Evolutionary conservation across 2,888 invertebrate genomes (phyloP).

Genomic region (Cerastoderma edule): DNA sequence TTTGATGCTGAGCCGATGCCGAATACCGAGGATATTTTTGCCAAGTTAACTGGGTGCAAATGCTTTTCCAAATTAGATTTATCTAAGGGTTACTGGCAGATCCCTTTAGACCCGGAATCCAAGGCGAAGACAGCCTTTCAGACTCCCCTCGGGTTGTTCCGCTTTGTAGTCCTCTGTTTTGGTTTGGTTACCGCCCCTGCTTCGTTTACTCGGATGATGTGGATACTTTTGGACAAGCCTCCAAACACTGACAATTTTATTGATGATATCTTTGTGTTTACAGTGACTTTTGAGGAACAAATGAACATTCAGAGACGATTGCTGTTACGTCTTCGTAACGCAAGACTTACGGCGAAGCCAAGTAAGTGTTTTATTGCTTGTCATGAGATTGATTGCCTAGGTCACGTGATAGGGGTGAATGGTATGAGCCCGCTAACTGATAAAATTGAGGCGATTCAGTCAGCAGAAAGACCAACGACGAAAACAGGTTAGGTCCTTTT

Average conservation of each 20-base stretch:
- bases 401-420: conserved; percentile 36
- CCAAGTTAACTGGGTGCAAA: conserved; percentile 36
- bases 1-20: conserved; percentile 67
- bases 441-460: conserved; percentile 30
- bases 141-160: conserved; percentile 43
- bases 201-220: conserved; percentile 49
- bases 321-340: conserved; percentile 35
- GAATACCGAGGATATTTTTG: conserved; percentile 60
- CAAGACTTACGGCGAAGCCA: conserved; percentile 50
- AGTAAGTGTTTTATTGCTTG: conserved; percentile 36
- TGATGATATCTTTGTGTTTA: conserved; percentile 51
- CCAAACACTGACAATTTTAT: conserved; percentile 45
- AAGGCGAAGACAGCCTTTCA: conserved; percentile 53
- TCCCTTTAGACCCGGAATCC: conserved; percentile 35
- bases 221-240: conserved; percentile 43
- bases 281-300: conserved; percentile 52
- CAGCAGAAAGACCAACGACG: conserved; percentile 18
- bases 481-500: conserved; percentile 36
- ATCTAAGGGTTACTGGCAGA: conserved; percentile 64
- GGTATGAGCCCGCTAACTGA: conserved; percentile 5
- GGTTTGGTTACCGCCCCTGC: conserved; percentile 47
- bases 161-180: conserved; percentile 44
- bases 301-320: conserved; percentile 35
- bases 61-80: conserved; percentile 58
- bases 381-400: conserved; percentile 27